A percentile compares a stretch with the other conserved stretches of the same genome.
phyloP scores from a whole-genome alignment of 2,797 vertebrate genomes.

The Falco novaeseelandiae region DNA sequence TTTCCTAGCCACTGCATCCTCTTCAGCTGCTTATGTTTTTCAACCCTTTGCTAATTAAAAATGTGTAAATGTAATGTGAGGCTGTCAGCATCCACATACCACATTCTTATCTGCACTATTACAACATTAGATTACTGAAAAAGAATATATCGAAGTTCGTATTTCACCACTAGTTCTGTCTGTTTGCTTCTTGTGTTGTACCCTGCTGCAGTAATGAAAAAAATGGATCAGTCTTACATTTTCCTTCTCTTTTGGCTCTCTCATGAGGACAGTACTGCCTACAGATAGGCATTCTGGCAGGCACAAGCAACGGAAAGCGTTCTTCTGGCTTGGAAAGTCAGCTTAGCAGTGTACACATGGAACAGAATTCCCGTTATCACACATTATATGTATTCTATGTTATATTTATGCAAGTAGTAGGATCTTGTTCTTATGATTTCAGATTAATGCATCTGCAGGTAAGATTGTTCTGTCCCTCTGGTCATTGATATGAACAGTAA shows the following conservation, averaged over 20 bases:
- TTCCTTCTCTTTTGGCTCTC: neutral
- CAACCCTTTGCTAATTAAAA: neutral
- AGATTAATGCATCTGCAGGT: neutral
- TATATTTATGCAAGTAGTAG: neutral
- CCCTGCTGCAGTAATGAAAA: neutral
- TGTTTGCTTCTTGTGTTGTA: neutral
- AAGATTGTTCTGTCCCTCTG: neutral
- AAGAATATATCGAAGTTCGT: neutral
- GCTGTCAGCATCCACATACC: neutral
- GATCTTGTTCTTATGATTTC: neutral
- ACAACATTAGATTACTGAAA: neutral
- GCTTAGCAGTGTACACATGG: neutral
- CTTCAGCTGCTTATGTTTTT: neutral
- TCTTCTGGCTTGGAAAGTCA: neutral
- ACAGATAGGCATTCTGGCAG: neutral
- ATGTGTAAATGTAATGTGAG: neutral
- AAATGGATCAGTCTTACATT: neutral
- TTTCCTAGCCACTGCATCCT: neutral
- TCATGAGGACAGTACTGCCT: neutral
- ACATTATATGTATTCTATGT: neutral
- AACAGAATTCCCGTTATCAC: neutral
- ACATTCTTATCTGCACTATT: neutral
- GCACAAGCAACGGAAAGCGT: neutral
- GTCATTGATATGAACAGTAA: neutral
- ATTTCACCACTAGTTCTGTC: neutral